Conservation (phyloP, 1,140 invertebrate genomes). For the Ceratina australensis region DNA sequence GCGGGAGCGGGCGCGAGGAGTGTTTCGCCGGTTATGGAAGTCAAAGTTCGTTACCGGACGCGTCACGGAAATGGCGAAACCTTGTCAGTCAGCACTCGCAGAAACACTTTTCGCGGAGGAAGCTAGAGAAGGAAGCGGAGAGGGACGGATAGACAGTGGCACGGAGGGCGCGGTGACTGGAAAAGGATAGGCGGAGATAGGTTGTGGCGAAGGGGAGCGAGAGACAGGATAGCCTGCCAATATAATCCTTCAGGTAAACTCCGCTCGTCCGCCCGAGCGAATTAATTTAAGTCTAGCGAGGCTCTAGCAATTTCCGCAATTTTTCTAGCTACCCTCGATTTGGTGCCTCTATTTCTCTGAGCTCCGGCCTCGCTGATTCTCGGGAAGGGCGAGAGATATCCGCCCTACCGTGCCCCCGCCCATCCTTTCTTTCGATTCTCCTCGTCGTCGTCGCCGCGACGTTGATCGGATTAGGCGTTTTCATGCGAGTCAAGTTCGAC, state of each 20-base stretch:
- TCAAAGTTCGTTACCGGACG: constrained; percentile 65
- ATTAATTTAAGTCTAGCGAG: constrained; percentile 73
- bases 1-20: constrained; percentile 44
- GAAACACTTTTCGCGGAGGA: constrained; percentile 48
- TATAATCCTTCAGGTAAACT: constrained; percentile 61
- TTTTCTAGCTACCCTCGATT: constrained; percentile 67
- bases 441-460: constrained; percentile 35
- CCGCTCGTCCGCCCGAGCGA: constrained; percentile 62
- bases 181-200: background rate
- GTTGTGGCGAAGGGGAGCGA: background rate
- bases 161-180: background rate
- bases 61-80: constrained; percentile 66
- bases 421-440: constrained; percentile 17
- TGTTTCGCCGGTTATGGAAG: constrained; percentile 63
- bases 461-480: constrained; percentile 64
- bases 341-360: background rate
- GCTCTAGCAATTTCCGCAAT: constrained; percentile 71
- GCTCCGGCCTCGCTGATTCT: too few species aligned
- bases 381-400: constrained; percentile 3
- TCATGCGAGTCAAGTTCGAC: constrained; percentile 25
- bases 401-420: constrained; percentile 46
- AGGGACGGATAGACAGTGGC: background rate
- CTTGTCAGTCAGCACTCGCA: constrained; percentile 63
- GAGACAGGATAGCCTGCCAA: constrained; percentile 48
- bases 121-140: background rate